Percentiles rank a stretch among this genome's conserved stretches.
phyloP scores from a whole-genome alignment of 2,888 invertebrate species.

The Bimastos eiseni region DNA sequence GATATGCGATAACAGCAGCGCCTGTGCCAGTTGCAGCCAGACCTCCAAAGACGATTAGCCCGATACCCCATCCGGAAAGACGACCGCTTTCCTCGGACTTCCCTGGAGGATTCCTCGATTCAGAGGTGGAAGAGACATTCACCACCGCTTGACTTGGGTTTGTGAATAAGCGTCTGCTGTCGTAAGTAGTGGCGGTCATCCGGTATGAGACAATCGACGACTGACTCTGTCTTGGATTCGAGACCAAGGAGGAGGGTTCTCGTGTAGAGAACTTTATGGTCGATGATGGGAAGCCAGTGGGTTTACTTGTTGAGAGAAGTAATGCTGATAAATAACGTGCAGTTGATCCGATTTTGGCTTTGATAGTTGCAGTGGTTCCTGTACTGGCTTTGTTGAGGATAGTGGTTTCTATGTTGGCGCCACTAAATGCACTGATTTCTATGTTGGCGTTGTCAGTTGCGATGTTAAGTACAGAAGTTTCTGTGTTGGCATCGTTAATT shows the following conservation, averaged over 20 bases:
- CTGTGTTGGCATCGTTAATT: neutral
- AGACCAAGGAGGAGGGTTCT: neutral
- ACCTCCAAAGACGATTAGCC: neutral
- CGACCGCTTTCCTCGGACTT: neutral
- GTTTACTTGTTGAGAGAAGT: neutral
- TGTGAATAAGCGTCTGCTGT: neutral
- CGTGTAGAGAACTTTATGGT: neutral
- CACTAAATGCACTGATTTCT: too few relatives aligned
- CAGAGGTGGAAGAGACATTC: neutral
- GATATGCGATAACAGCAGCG: neutral
- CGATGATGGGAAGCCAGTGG: neutral
- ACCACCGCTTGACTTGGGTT: neutral
- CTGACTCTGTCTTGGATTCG: neutral
- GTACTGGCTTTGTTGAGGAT: too few relatives aligned
- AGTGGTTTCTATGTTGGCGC: too few relatives aligned
- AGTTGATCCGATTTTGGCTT: too few relatives aligned
- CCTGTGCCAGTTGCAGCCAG: neutral
- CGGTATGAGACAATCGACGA: neutral
- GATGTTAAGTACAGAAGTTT: neutral
- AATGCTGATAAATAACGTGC: neutral
- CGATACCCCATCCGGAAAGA: neutral
- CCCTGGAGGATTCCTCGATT: neutral
- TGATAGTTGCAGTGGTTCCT: too few relatives aligned
- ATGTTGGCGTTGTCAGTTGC: too few relatives aligned
- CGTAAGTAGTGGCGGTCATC: neutral